Evolutionary conservation across 2,797 vertebrate genomes (phyloP).

Genomic region (Ptychobarbus kaznakovi): DNA sequence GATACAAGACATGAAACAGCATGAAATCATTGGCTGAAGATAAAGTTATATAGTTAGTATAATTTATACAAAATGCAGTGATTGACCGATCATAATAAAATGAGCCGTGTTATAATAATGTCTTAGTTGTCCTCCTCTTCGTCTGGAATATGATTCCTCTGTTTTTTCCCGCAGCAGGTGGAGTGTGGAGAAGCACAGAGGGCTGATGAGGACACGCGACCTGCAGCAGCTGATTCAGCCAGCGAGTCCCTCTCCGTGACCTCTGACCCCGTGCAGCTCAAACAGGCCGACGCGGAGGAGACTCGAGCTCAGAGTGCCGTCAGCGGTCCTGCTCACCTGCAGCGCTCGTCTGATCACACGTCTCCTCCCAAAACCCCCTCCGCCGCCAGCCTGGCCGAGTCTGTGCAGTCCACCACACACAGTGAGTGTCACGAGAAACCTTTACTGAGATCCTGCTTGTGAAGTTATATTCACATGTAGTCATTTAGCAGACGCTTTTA

Average conservation of each 20-base stretch:
- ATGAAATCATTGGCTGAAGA: neutral
- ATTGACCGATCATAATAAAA: neutral
- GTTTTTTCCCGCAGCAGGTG: neutral
- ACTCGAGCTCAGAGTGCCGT: slow-evolving; percentile 51
- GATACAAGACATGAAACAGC: neutral
- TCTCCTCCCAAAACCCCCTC: slow-evolving; percentile 80
- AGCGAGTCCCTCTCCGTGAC: slow-evolving; percentile 56
- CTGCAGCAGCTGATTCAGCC: slow-evolving; percentile 28
- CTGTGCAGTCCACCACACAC: slow-evolving; percentile 79
- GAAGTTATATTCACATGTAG: no score
- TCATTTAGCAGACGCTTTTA: no score
- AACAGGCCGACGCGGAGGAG: slow-evolving; percentile 61
- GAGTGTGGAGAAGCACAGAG: neutral
- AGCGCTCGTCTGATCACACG: slow-evolving; percentile 67
- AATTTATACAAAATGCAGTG: neutral
- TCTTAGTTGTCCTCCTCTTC: neutral
- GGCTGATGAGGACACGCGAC: slow-evolving; percentile 63
- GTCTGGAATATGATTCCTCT: neutral
- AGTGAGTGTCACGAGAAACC: slow-evolving; percentile 69
- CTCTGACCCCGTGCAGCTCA: slow-evolving; percentile 32
- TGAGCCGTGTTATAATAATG: neutral
- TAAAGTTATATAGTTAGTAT: neutral
- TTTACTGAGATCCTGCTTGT: neutral
- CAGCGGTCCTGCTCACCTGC: slow-evolving; percentile 54
- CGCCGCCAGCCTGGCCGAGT: slow-evolving; percentile 83